These are phyloP conservation scores for Hypomecis atomaria DNA, from an alignment of 2,888 invertebrate species.

Conservation along the genomic window DNA sequence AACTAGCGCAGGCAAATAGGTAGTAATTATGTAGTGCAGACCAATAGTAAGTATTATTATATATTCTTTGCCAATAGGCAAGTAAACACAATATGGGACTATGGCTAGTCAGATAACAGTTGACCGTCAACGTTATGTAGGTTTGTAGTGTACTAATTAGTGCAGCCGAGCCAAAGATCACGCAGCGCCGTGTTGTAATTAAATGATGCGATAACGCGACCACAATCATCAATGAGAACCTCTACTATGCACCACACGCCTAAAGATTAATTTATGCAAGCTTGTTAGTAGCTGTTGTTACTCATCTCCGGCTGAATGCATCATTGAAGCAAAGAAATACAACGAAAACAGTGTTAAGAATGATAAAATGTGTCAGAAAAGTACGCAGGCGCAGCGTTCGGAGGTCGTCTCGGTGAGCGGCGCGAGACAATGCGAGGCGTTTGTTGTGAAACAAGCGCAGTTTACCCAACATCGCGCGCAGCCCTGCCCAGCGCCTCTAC, in stretches of 20 bases:
- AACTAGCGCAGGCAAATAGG: background rate
- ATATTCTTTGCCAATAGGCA: too few species aligned
- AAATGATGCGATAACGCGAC: slow-evolving; percentile 42
- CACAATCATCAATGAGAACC: slow-evolving; percentile 15
- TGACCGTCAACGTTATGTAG: slow-evolving; percentile 45
- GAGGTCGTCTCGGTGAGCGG: slow-evolving; percentile 82
- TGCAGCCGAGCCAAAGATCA: slow-evolving; percentile 50
- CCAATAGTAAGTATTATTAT: too few species aligned
- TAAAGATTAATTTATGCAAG: slow-evolving; percentile 42
- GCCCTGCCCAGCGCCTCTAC: slow-evolving; percentile 59
- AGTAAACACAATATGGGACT: slow-evolving; percentile 21
- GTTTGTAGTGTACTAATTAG: slow-evolving; percentile 46
- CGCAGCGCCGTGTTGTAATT: slow-evolving; percentile 55
- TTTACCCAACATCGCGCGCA: slow-evolving; percentile 69
- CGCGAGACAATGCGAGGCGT: slow-evolving; percentile 82
- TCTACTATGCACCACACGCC: slow-evolving; percentile 5
- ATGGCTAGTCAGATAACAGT: slow-evolving; percentile 47
- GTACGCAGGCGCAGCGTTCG: slow-evolving; percentile 57
- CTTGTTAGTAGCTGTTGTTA: slow-evolving; percentile 9
- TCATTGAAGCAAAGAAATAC: slow-evolving; percentile 38
- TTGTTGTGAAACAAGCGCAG: slow-evolving; percentile 77
- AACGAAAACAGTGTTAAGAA: slow-evolving; percentile 31
- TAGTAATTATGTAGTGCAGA: background rate
- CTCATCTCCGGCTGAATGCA: slow-evolving; percentile 35
- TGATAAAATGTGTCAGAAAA: slow-evolving; percentile 67